These are phyloP conservation scores for Gnathonemus longibarbis DNA, from an alignment of 2,113 vertebrate species.

Conservation along the genomic window DNA sequence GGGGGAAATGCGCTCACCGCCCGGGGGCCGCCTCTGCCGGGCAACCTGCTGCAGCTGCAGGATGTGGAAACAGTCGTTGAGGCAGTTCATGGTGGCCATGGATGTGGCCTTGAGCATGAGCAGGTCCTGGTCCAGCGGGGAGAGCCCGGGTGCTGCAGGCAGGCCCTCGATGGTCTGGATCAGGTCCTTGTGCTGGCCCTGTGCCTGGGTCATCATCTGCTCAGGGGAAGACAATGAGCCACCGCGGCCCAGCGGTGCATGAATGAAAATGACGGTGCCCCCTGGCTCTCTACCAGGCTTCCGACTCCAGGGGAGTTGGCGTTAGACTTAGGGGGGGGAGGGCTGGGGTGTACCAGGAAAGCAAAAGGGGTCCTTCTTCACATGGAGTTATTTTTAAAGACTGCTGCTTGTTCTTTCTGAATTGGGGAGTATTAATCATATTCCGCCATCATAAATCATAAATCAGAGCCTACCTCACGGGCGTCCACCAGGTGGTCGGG, in stretches of 20 bases:
- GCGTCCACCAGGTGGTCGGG: conserved; percentile 90
- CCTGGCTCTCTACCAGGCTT: background rate
- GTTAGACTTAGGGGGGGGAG: background rate
- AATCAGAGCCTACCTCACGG: conserved; percentile 72
- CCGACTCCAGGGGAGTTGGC: background rate
- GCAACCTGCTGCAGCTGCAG: conserved; percentile 90
- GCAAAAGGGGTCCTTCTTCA: background rate
- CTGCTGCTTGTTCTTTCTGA: background rate
- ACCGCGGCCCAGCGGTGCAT: background rate
- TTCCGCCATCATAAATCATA: background rate
- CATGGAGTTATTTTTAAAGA: background rate
- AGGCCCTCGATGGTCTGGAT: conserved; percentile 89
- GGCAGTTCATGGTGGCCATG: conserved; percentile 95
- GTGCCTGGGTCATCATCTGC: conserved; percentile 93
- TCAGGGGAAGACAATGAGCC: background rate
- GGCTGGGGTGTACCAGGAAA: background rate
- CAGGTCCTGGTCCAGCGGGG: conserved; percentile 89
- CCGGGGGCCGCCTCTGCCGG: conserved; percentile 71
- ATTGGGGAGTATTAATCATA: background rate
- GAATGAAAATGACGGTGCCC: background rate
- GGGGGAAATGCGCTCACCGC: conserved; percentile 59
- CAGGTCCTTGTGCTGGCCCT: conserved; percentile 88
- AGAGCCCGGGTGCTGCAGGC: conserved; percentile 76
- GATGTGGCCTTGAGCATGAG: conserved; percentile 97
- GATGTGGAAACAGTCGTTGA: conserved; percentile 95